These are phyloP conservation scores for Sceliomorpha sp. DNA, from an alignment of 2,888 invertebrate genomes.

Conservation along the genomic window DNA sequence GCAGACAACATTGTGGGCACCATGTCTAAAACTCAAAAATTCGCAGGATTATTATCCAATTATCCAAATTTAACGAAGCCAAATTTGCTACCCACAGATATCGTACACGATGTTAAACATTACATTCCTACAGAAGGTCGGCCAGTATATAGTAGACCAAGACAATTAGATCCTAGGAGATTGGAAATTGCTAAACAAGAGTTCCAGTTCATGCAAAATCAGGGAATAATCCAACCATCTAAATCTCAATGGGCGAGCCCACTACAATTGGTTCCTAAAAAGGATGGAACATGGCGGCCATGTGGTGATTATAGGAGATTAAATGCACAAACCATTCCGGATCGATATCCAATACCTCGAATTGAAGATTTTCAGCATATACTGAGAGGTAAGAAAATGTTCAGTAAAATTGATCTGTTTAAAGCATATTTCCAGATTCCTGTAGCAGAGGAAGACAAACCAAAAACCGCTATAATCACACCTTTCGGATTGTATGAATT, in stretches of 20 bases:
- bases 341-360: slow-evolving; percentile 62
- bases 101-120: too few species aligned
- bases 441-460: slow-evolving; percentile 16
- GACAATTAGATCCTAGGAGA: too few species aligned
- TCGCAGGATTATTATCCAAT: too few species aligned
- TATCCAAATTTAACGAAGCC: too few species aligned
- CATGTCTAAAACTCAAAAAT: too few species aligned
- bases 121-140: too few species aligned
- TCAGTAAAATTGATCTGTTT: slow-evolving; percentile 43
- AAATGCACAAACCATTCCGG: slow-evolving; percentile 59
- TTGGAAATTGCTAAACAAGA: slow-evolving; percentile 66
- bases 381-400: slow-evolving; percentile 41
- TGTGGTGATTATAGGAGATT: slow-evolving; percentile 62
- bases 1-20: too few species aligned
- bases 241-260: slow-evolving; percentile 61
- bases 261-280: slow-evolving; percentile 53
- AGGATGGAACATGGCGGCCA: slow-evolving; percentile 34
- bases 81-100: too few species aligned
- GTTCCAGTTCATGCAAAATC: slow-evolving; percentile 61
- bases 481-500: slow-evolving; percentile 69
- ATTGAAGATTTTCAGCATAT: slow-evolving; percentile 58
- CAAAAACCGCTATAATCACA: slow-evolving; percentile 58
- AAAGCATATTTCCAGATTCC: slow-evolving; percentile 63
- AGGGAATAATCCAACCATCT: slow-evolving; percentile 62
- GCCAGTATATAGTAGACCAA: too few species aligned